Evolutionary conservation across 2,113 vertebrate genomes (phyloP).

Genomic region (Hydropotes inermis): DNA sequence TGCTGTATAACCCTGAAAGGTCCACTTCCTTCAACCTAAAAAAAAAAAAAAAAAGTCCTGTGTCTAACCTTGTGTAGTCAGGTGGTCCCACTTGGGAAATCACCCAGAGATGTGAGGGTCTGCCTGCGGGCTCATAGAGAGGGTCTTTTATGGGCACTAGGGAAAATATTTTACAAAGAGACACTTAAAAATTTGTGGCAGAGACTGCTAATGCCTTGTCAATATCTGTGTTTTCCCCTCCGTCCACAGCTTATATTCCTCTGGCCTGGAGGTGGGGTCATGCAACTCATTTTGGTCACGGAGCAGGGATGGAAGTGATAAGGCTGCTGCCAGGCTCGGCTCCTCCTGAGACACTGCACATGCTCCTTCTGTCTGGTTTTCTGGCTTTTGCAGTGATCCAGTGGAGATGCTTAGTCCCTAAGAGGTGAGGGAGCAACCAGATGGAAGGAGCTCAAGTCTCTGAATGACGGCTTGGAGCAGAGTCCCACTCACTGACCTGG

Average conservation of each 20-base stretch:
- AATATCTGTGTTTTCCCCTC: not conserved
- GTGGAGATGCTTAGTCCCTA: not conserved
- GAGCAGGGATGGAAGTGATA: not conserved
- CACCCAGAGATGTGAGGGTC: not conserved
- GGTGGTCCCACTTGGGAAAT: not conserved
- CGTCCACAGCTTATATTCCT: not conserved
- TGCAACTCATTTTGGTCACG: not conserved
- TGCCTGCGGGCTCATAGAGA: not conserved
- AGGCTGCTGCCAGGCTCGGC: not conserved
- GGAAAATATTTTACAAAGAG: not conserved
- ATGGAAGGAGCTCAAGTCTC: not conserved
- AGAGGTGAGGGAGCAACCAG: not conserved
- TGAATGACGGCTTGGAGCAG: not conserved
- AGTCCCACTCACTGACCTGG: not conserved
- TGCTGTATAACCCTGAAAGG: constrained; percentile 62
- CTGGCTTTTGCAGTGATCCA: not conserved
- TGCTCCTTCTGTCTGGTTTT: not conserved
- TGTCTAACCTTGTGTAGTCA: not conserved
- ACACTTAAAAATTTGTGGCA: not conserved
- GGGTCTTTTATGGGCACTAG: not conserved
- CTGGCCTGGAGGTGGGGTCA: not conserved
- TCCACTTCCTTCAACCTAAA: constrained; percentile 50
- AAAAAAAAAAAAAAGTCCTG: not conserved
- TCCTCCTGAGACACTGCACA: not conserved
- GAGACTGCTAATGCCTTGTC: not conserved